phyloP scores from a whole-genome alignment of 2,113 vertebrate species.

The Spheniscus mendiculus region DNA sequence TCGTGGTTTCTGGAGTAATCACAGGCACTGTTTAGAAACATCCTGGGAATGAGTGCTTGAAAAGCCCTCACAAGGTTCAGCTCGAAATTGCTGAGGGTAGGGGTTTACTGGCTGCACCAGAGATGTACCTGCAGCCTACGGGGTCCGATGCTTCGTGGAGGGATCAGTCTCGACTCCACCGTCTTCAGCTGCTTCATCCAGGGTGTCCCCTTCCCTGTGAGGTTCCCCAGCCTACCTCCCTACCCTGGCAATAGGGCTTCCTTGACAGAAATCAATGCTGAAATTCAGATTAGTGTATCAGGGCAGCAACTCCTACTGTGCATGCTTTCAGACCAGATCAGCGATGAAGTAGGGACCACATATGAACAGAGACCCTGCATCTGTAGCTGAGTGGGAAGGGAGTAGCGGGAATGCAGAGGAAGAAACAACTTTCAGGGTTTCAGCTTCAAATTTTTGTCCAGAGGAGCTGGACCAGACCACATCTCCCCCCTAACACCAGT shows the following conservation, averaged over 20 bases:
- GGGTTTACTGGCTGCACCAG: not conserved
- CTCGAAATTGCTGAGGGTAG: not conserved
- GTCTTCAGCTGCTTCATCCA: not conserved
- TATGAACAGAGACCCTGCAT: rapidly evolving
- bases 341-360: not conserved
- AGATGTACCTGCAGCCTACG: not conserved
- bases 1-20: slow-evolving; percentile 9
- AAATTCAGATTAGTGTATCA: not conserved
- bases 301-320: not conserved
- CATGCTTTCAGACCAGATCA: not conserved
- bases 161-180: not conserved
- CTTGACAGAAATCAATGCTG: not conserved
- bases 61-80: not conserved
- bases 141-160: not conserved
- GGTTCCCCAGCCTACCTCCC: not conserved
- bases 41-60: not conserved
- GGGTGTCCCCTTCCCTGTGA: not conserved
- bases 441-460: not conserved
- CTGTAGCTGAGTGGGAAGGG: not conserved
- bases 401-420: not conserved
- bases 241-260: not conserved
- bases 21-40: not conserved
- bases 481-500: not conserved
- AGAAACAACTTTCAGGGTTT: not conserved
- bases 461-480: not conserved